phyloP scores from a whole-genome alignment of 2,113 vertebrate genomes.

The Pachypanchax playfairii region DNA sequence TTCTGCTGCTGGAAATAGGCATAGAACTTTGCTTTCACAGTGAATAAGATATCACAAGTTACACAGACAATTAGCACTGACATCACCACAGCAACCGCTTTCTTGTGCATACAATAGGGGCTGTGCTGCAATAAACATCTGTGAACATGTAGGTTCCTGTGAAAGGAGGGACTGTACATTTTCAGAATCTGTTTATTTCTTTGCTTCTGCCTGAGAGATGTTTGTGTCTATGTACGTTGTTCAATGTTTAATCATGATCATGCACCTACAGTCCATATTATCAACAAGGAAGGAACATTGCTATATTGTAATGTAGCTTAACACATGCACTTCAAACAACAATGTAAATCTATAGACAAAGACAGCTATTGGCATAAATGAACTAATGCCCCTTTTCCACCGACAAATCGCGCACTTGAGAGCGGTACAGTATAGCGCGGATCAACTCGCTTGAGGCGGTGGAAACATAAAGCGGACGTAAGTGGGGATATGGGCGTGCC shows the following conservation, averaged over 20 bases:
- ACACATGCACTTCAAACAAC: no score
- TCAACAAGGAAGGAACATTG: no score
- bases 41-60: conserved; percentile 30
- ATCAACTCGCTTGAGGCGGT: no score
- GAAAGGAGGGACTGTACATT: not conserved
- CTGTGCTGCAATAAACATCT: not conserved
- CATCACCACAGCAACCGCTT: conserved; percentile 4
- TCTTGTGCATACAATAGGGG: not conserved
- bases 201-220: conserved; percentile 26
- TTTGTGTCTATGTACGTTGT: conserved; percentile 2
- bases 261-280: no score
- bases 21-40: conserved; percentile 29
- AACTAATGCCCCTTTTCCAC: no score
- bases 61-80: conserved; percentile 26
- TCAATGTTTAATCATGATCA: conserved; percentile 26
- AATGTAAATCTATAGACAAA: no score
- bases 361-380: no score
- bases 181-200: conserved; percentile 28
- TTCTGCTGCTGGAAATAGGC: conserved; percentile 22
- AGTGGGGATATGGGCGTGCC: no score
- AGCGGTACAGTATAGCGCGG: no score
- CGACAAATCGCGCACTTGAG: no score
- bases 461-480: no score
- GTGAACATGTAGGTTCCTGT: conserved; percentile 4
- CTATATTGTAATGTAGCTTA: no score